Base-by-base conservation (phyloP, 2,888 invertebrate genomes). In the Loripinus fragilis region DNA sequence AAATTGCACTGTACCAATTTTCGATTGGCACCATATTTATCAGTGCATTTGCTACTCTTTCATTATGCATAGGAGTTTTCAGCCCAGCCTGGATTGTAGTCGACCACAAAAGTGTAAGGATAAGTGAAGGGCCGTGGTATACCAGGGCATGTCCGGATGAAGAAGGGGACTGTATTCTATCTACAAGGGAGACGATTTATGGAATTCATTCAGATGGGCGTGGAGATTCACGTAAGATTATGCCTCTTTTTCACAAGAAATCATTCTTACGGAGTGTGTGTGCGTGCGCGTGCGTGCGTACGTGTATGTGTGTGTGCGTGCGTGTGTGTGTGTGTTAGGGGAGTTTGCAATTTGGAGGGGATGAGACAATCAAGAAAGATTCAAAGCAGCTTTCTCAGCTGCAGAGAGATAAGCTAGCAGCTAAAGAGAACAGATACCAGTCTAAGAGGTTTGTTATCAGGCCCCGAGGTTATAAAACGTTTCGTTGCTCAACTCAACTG, bases 121-220 rank as follows among this genome's bases (percentile, higher is more conserved):
- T 60, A 8, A 60, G 60, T 33, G 60, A 60, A 28, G 60, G 60
- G 10, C 60, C 60, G 12, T 60, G 60, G 60, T 60, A 60, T 33
- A 60, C 60, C 33, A 60, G 60, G 60, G 60, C 60, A 60, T 60
- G 60, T 33, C 60, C 60, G 1, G 17, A 2, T 17, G 33, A 20
- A 8, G 60, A 33, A 60, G 60, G 60, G 5, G 60, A 60, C 33
- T 60, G 60, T 33, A 33, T 60, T 3, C 2, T 33, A 33, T 60
- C 60, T 30, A 33, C 60, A 33, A 60, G 60, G 17, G 60, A 60
- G 33, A 1, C 17, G 60, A 60, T 60, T 20, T 60, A 60, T 60
- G 60, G 23, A 33, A 33, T 30, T 1, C 33, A 60, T 33, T 60
- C 60, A 3, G 60, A 60, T 33, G 60, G 60, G 2, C 7, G 33